These are phyloP conservation scores for Dendrolimus houi DNA, from an alignment of 2,888 invertebrate genomes.

Conservation along the genomic window DNA sequence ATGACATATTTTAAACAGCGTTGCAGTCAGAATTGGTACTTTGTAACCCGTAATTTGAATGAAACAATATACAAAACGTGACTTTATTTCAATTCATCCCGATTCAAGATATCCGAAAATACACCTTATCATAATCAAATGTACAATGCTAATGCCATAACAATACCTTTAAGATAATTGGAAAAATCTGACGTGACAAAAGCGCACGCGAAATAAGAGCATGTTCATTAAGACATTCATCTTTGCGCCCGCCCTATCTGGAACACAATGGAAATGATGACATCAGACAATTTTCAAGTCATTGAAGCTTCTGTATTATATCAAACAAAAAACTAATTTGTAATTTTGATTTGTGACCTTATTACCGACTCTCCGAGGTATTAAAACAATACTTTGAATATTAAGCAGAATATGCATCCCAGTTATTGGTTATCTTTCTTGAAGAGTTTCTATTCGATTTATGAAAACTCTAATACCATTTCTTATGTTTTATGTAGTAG, in stretches of 20 bases:
- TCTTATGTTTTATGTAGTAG: no score
- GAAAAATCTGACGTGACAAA: neutral
- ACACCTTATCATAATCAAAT: neutral
- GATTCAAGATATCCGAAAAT: neutral
- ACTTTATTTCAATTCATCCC: neutral
- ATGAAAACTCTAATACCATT: no score
- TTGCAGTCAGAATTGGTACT: neutral
- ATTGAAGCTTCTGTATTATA: constrained; percentile 26
- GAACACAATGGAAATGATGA: constrained; percentile 59
- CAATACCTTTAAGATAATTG: neutral
- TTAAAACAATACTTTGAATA: neutral
- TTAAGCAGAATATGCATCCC: neutral
- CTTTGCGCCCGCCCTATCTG: constrained; percentile 34
- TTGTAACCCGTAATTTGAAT: neutral
- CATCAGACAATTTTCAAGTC: constrained; percentile 35
- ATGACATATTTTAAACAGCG: neutral
- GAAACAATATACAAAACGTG: neutral
- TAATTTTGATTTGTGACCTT: constrained; percentile 33
- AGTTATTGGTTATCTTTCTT: no score
- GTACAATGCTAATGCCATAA: neutral
- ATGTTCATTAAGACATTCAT: constrained; percentile 29
- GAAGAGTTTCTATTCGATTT: no score
- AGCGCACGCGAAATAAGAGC: constrained; percentile 21
- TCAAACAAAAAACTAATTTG: constrained; percentile 33
- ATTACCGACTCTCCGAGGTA: constrained; percentile 12